Percentiles rank a stretch among this genome's conserved stretches.
phyloP scores from a whole-genome alignment of 1,140 invertebrate species.

The Drosophila repleta region DNA sequence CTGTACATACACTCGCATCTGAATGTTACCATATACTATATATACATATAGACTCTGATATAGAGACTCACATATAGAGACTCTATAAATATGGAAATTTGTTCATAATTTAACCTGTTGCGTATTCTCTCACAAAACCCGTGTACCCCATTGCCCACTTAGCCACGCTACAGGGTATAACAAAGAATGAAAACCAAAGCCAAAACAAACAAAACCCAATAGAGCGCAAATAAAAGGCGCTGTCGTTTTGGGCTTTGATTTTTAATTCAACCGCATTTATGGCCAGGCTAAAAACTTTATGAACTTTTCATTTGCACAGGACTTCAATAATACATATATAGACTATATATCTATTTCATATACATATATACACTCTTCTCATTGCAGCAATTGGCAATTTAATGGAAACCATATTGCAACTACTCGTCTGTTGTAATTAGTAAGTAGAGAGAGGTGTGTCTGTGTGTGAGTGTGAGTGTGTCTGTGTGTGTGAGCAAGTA shows the following conservation, averaged over 20 bases:
- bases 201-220: constrained; percentile 36
- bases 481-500: constrained; percentile 15
- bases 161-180: neutral
- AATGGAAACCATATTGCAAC: constrained; percentile 16
- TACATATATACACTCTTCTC: neutral
- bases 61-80: too few species aligned
- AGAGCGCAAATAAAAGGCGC: constrained; percentile 16
- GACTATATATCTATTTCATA: neutral
- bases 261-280: constrained; percentile 41
- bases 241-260: constrained; percentile 26
- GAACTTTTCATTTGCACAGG: constrained; percentile 31
- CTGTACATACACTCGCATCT: too few species aligned
- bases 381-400: constrained; percentile 20
- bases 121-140: neutral
- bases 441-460: constrained; percentile 11
- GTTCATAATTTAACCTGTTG: neutral
- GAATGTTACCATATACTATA: too few species aligned
- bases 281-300: constrained; percentile 28
- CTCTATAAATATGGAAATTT: too few species aligned
- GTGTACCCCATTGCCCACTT: neutral
- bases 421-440: constrained; percentile 39
- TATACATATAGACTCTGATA: too few species aligned
- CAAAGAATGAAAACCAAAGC: constrained; percentile 12
- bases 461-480: neutral
- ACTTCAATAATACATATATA: constrained; percentile 6